These are phyloP conservation scores for Capitella teleta DNA, from an alignment of 1,140 invertebrate genomes.

Conservation along the genomic window DNA sequence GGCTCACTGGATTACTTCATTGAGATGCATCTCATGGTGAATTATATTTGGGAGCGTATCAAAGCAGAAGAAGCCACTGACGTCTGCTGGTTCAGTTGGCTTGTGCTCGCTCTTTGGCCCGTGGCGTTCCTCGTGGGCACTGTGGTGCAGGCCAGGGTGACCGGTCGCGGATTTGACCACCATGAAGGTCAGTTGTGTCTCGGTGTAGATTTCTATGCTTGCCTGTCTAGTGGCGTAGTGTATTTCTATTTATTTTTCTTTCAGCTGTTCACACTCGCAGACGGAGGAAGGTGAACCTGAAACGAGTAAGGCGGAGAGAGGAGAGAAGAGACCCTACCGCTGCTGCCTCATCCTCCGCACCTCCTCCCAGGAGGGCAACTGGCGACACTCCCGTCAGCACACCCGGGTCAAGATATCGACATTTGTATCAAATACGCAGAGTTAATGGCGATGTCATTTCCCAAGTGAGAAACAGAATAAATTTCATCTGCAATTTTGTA, in stretches of 20 bases:
- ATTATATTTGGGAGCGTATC: slow-evolving; percentile 55
- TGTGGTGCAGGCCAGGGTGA: slow-evolving; percentile 57
- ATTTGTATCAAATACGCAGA: slow-evolving; percentile 76
- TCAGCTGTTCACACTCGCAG: not conserved
- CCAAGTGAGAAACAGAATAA: too few relatives aligned
- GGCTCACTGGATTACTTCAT: slow-evolving; percentile 65
- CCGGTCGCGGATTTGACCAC: slow-evolving; percentile 58
- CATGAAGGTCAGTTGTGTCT: slow-evolving; percentile 29
- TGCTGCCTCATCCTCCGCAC: too few relatives aligned
- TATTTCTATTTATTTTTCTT: not conserved
- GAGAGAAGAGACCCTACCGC: slow-evolving; percentile 41
- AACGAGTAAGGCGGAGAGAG: slow-evolving; percentile 45
- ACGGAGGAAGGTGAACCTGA: slow-evolving; percentile 35
- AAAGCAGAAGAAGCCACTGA: slow-evolving; percentile 21
- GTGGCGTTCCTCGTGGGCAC: slow-evolving; percentile 56
- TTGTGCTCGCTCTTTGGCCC: slow-evolving; percentile 62
- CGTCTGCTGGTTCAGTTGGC: slow-evolving; percentile 65
- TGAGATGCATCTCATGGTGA: slow-evolving; percentile 48
- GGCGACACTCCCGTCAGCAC: too few relatives aligned
- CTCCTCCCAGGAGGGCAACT: slow-evolving; percentile 25
- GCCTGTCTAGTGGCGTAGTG: not conserved
- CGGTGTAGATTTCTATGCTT: not conserved
- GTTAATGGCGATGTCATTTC: slow-evolving; percentile 80
- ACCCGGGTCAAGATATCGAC: slow-evolving; percentile 65
- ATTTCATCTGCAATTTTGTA: too few relatives aligned